Conservation (phyloP, 1,140 invertebrate genomes). For the Meloidogyne exigua region DNA sequence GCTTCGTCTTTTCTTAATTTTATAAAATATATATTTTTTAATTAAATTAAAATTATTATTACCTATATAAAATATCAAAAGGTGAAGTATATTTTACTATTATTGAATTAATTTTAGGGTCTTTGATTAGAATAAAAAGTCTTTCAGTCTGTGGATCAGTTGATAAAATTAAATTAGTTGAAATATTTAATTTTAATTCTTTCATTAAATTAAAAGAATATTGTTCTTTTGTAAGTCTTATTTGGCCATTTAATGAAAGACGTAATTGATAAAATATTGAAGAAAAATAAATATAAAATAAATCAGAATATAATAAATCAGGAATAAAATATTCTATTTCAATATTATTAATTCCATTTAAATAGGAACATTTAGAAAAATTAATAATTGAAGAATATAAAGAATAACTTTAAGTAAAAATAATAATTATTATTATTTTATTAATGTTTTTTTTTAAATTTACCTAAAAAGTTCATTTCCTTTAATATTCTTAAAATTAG, state of each 20-base stretch:
- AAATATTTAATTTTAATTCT: not conserved
- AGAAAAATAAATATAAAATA: constrained; percentile 18
- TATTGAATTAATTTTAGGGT: not conserved
- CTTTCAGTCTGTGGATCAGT: constrained; percentile 22
- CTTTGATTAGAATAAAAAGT: constrained; percentile 1
- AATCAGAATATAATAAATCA: constrained; percentile 23
- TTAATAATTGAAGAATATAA: not conserved
- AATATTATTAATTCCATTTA: constrained; percentile 11
- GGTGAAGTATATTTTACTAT: constrained; percentile 14
- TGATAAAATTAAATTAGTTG: constrained; percentile 13
- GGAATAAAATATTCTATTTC: not conserved
- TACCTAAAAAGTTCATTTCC: constrained; percentile 18
- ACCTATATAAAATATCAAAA: constrained; percentile 29
- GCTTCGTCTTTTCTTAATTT: not conserved
- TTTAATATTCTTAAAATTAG: not conserved
- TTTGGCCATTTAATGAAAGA: constrained; percentile 11
- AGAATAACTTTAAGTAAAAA: too few relatives aligned
- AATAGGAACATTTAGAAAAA: constrained; percentile 1
- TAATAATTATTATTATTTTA: too few relatives aligned
- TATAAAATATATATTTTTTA: not conserved
- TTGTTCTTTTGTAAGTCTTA: constrained; percentile 5
- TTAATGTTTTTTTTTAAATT: too few relatives aligned
- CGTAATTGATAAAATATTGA: constrained; percentile 18
- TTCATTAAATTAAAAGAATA: not conserved
- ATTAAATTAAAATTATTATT: not conserved